Evolutionary conservation across 2,797 vertebrate species (phyloP).

Genomic region (Antrozous pallidus): DNA sequence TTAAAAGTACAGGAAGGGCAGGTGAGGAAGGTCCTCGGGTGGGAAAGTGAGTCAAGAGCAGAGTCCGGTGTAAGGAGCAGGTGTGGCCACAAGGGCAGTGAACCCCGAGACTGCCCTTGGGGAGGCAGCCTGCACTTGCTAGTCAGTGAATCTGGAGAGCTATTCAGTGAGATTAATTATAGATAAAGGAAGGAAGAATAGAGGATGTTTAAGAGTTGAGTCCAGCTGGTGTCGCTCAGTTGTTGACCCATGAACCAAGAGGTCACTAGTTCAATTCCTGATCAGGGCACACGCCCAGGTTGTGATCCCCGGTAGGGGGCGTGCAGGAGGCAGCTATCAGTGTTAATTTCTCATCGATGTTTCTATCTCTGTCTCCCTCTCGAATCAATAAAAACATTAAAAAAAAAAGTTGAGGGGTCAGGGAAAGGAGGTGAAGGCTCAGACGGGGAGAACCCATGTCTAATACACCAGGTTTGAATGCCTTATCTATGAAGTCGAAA

Average conservation of each 20-base stretch:
- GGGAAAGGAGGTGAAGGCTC: not conserved
- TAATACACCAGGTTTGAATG: accelerated
- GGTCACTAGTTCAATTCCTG: not conserved
- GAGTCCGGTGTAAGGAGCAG: not conserved
- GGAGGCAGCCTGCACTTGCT: not conserved
- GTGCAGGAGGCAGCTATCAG: not conserved
- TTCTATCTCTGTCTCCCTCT: not conserved
- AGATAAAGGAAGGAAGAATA: not conserved
- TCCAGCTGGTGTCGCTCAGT: not conserved
- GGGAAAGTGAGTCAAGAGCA: not conserved
- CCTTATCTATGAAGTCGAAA: not conserved
- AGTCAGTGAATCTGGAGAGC: not conserved
- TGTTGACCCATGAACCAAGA: not conserved
- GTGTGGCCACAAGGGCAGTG: not conserved
- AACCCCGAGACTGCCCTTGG: not conserved
- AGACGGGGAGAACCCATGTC: not conserved
- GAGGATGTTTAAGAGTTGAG: not conserved
- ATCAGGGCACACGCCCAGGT: not conserved
- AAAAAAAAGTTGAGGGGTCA: not conserved
- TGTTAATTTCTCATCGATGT: not conserved
- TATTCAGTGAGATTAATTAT: not conserved
- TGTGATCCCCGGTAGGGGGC: not conserved
- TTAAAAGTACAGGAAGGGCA: not conserved
- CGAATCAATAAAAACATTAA: not conserved
- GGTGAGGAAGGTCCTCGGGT: not conserved